Conservation (phyloP, 2,797 vertebrate species). For the Neosilurus mollespiculum region DNA sequence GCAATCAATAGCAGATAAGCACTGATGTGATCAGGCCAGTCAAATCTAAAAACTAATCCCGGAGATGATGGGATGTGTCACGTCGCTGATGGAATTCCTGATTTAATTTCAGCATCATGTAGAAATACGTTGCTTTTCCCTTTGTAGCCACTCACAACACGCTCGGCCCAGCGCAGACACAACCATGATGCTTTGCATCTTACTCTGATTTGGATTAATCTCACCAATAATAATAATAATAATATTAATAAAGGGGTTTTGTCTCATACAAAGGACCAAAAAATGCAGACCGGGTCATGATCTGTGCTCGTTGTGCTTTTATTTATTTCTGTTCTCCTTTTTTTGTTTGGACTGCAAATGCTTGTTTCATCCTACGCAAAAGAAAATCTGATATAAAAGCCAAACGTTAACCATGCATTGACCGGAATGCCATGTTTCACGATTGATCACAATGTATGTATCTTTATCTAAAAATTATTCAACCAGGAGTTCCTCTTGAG, state of each 20-base stretch:
- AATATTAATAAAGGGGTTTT: slow-evolving; percentile 72
- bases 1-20: slow-evolving; percentile 50
- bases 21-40: slow-evolving; percentile 44
- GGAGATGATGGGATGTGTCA: slow-evolving; percentile 43
- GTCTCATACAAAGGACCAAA: slow-evolving; percentile 79
- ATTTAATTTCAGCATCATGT: slow-evolving; percentile 15
- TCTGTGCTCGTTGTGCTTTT: slow-evolving; percentile 79
- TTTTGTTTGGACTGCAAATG: slow-evolving; percentile 73
- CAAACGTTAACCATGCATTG: slow-evolving; percentile 73
- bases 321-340: slow-evolving; percentile 36
- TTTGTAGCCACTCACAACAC: slow-evolving; percentile 4
- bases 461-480: slow-evolving; percentile 86
- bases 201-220: slow-evolving; percentile 57
- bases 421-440: slow-evolving; percentile 78
- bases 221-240: slow-evolving; percentile 51
- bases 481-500: slow-evolving; percentile 87
- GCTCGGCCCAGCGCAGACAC: not conserved
- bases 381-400: slow-evolving; percentile 62
- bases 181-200: slow-evolving; percentile 13
- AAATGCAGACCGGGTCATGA: slow-evolving; percentile 76
- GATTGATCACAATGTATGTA: slow-evolving; percentile 74
- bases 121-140: not conserved
- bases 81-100: slow-evolving; percentile 49
- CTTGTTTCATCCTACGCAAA: slow-evolving; percentile 58
- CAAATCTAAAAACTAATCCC: slow-evolving; percentile 39